phyloP scores from a whole-genome alignment of 2,797 vertebrate genomes.

The Toxotes lorentzi region DNA sequence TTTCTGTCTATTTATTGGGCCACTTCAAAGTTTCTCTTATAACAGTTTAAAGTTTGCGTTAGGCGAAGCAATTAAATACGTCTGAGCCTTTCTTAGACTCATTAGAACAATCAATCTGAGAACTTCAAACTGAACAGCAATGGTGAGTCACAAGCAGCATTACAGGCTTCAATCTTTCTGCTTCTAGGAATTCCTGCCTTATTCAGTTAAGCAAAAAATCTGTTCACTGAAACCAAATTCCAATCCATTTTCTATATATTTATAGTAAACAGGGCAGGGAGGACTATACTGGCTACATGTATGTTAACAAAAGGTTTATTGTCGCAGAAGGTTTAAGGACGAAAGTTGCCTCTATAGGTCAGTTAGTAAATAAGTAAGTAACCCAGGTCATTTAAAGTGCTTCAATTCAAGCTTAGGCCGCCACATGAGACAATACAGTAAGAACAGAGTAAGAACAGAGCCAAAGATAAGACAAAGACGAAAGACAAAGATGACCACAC shows the following conservation, averaged over 20 bases:
- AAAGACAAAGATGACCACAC: slow-evolving; percentile 69
- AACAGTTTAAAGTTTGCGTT: background rate
- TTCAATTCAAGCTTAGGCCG: slow-evolving; percentile 60
- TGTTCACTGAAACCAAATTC: slow-evolving; percentile 39
- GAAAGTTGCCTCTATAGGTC: slow-evolving; percentile 53
- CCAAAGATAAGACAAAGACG: no score
- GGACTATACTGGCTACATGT: slow-evolving; percentile 51
- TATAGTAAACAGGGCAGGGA: slow-evolving; percentile 22
- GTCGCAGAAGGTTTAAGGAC: slow-evolving; percentile 53
- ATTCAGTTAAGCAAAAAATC: slow-evolving; percentile 53
- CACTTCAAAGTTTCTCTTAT: slow-evolving; percentile 8
- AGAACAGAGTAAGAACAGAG: slow-evolving; percentile 66
- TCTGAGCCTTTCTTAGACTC: slow-evolving; percentile 50
- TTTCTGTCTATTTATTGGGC: slow-evolving; percentile 1
- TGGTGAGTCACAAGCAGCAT: slow-evolving; percentile 33
- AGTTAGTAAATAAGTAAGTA: slow-evolving; percentile 20
- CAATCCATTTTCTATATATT: slow-evolving; percentile 44
- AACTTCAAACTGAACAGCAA: slow-evolving; percentile 42
- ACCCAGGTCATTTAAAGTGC: slow-evolving; percentile 55
- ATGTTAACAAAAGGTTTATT: slow-evolving; percentile 48
- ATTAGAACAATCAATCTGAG: slow-evolving; percentile 46
- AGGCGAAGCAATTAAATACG: slow-evolving; percentile 21
- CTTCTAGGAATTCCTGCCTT: slow-evolving; percentile 37
- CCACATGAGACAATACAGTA: slow-evolving; percentile 70
- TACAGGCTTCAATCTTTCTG: slow-evolving; percentile 50